These are phyloP conservation scores for Thereva unica DNA, from an alignment of 2,888 invertebrate species.

Conservation along the genomic window DNA sequence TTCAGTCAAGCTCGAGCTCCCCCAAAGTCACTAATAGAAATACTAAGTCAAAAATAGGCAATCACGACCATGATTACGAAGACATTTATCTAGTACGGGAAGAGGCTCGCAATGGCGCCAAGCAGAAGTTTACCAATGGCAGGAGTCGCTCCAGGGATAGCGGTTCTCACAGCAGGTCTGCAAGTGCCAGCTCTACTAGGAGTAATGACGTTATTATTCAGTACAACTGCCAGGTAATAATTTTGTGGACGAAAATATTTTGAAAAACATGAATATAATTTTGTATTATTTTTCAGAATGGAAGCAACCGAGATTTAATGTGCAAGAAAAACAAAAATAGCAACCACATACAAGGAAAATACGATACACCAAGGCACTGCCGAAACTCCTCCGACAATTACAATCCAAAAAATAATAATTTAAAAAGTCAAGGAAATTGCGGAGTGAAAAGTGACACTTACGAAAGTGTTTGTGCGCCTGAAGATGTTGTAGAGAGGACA, in stretches of 20 bases:
- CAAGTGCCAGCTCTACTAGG: slow-evolving; percentile 62
- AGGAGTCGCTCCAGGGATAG: slow-evolving; percentile 69
- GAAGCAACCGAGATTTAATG: slow-evolving; percentile 6
- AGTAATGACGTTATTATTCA: slow-evolving; percentile 58
- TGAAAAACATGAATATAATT: background rate
- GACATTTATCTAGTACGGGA: slow-evolving; percentile 77
- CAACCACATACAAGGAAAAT: slow-evolving; percentile 29
- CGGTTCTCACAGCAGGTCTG: slow-evolving; percentile 77
- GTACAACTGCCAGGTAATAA: slow-evolving; percentile 55
- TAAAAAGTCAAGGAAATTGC: slow-evolving; percentile 53
- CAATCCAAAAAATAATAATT: slow-evolving; percentile 51
- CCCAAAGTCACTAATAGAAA: slow-evolving; percentile 50
- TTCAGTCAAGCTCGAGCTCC: slow-evolving; percentile 60
- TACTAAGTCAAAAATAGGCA: slow-evolving; percentile 42
- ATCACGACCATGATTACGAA: slow-evolving; percentile 75
- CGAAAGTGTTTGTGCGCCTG: slow-evolving; percentile 58
- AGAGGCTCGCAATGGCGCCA: slow-evolving; percentile 55
- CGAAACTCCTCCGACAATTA: slow-evolving; percentile 1
- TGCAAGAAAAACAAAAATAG: slow-evolving; percentile 44
- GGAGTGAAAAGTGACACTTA: slow-evolving; percentile 58
- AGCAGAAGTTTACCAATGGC: slow-evolving; percentile 52
- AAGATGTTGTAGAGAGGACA: slow-evolving; percentile 56
- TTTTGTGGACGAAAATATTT: background rate
- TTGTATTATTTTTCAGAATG: slow-evolving; percentile 18
- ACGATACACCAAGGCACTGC: slow-evolving; percentile 14